phyloP scores from a whole-genome alignment of 2,797 vertebrate species.

The Argentina silus region DNA sequence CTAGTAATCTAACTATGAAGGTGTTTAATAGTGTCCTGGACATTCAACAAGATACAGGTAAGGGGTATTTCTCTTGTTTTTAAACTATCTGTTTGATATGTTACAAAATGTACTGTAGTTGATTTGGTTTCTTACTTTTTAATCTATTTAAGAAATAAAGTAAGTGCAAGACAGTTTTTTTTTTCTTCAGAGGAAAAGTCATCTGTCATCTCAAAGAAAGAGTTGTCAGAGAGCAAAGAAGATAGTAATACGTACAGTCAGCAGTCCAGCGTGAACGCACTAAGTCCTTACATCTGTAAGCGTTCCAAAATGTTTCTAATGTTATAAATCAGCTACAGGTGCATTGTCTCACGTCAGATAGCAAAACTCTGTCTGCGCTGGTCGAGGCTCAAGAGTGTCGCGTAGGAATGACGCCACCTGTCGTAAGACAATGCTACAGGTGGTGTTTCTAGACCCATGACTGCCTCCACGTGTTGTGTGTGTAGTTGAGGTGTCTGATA shows the following conservation, averaged over 20 bases:
- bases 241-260: no score
- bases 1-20: neutral
- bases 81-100: no score
- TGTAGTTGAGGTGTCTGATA: neutral
- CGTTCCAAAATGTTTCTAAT: slow-evolving; percentile 27
- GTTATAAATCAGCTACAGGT: no score
- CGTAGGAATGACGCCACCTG: no score
- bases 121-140: no score
- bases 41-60: neutral
- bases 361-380: no score
- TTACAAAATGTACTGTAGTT: neutral
- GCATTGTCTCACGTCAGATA: no score
- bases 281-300: slow-evolving; percentile 84
- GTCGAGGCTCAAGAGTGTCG: no score
- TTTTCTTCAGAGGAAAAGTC: slow-evolving; percentile 81
- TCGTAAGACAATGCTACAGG: neutral
- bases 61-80: neutral
- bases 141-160: no score
- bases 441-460: neutral
- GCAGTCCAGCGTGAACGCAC: neutral
- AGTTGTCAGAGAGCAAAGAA: slow-evolving; percentile 75
- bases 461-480: neutral
- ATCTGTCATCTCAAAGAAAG: slow-evolving; percentile 84
- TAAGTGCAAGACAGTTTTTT: neutral
- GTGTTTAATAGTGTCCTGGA: neutral